A percentile compares a stretch with the other conserved stretches of the same genome.
These are phyloP conservation scores for Crotalus viridis DNA, from an alignment of 2,113 vertebrate species.

Conservation along the genomic window DNA sequence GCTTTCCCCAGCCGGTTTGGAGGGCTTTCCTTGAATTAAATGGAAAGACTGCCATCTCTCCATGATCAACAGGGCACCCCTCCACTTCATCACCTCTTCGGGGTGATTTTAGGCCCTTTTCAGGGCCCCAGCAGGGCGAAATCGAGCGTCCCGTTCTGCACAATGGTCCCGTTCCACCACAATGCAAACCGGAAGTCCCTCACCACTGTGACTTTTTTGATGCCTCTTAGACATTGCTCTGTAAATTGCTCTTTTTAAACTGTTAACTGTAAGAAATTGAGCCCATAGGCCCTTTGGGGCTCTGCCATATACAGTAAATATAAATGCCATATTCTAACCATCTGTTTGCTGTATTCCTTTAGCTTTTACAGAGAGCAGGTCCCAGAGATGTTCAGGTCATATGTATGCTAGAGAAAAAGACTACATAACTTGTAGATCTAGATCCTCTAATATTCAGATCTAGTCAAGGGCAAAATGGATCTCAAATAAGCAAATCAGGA, in stretches of 20 bases:
- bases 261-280: background rate
- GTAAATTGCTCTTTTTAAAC: background rate
- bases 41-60: too few species aligned
- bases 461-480: background rate
- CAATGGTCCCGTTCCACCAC: too few species aligned
- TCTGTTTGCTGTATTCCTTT: background rate
- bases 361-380: background rate
- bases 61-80: too few species aligned
- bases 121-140: too few species aligned
- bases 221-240: background rate
- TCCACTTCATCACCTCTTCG: too few species aligned
- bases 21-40: too few species aligned
- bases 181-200: too few species aligned
- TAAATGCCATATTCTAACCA: background rate
- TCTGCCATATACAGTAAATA: background rate
- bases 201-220: background rate
- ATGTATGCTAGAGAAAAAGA: background rate
- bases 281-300: background rate
- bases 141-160: too few species aligned
- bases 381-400: background rate
- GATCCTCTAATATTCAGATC: background rate
- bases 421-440: background rate
- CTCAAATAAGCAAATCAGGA: background rate
- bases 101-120: too few species aligned
- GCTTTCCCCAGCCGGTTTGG: too few species aligned